A percentile compares a stretch with the other conserved stretches of the same genome.
phyloP scores from a whole-genome alignment of 2,888 invertebrate genomes.

The Tetheella fluctuosa region DNA sequence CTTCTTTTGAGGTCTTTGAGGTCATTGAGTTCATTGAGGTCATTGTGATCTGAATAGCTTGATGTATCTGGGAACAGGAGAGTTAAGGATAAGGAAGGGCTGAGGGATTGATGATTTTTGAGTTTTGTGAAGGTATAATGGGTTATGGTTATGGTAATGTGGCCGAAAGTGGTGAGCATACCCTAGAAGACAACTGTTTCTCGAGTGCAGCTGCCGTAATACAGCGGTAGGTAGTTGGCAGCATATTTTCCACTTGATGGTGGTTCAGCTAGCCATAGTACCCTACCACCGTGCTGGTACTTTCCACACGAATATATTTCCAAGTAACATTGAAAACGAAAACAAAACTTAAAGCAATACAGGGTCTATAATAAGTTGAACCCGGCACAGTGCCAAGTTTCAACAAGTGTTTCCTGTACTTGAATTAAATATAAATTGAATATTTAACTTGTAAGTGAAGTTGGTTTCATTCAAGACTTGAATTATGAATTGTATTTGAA shows the following conservation, averaged over 20 bases:
- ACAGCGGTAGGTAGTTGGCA: no score
- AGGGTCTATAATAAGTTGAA: background rate
- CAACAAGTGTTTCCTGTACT: background rate
- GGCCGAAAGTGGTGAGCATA: no score
- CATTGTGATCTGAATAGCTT: no score
- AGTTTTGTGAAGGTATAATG: background rate
- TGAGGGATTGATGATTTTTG: slow-evolving; percentile 15
- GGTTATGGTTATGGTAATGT: background rate
- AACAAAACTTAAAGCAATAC: background rate
- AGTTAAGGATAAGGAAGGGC: slow-evolving; percentile 23
- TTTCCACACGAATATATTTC: no score
- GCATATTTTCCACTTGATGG: no score
- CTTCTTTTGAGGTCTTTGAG: slow-evolving; percentile 12
- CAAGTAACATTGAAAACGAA: background rate
- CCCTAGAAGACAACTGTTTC: no score
- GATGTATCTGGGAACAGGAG: slow-evolving; percentile 47
- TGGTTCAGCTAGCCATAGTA: no score
- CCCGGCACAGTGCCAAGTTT: background rate
- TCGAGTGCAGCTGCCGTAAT: no score
- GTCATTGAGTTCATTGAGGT: no score
- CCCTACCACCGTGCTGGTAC: no score
- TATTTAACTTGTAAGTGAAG: background rate
- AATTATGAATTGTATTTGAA: no score
- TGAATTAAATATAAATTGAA: background rate
- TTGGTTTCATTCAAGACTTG: background rate